Base-by-base conservation (phyloP, 2,113 vertebrate genomes). In the Dissostichus mawsoni region DNA sequence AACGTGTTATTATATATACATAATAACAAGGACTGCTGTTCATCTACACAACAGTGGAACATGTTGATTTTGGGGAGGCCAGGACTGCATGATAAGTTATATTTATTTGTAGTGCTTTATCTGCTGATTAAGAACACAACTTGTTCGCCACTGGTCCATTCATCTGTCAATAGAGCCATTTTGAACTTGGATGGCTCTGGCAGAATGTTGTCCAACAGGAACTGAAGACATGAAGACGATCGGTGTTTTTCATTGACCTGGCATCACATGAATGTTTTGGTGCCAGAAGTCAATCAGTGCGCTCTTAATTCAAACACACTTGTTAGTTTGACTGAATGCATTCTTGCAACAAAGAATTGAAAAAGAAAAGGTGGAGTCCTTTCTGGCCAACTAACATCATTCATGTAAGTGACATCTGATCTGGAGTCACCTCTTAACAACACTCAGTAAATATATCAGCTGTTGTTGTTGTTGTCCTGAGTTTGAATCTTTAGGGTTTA, bases 351-450 rank as follows among this genome's bases (percentile, higher is more conserved):
- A 72, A 68, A 45, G 8, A 36, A 9, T 45, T 8, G 2, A 61
- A 45, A 70, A 53, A 9, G 2, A 5, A 1, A 58, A 29, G 16
- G 57, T 3, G n/a, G 45, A 25, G 6, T 44, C 18, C 1, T 41
- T 10, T 17, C 18, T 8, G 13, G 4, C 2, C 11, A 2, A 7
- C 9, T 0, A 1, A 72, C 11, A 20, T 3, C 23, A 3, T 23
- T n/a, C 58, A 18, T 25, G 8, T 36, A 1, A 16, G 25, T 47
- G 36, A 62, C 2, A 11, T 4, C 11, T 23, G 16, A 8, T 5
- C 2, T 23, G 20, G 8, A 6, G 63, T 96, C 36, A 56, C 18
- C 2, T 55, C 8, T 57, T 4, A 20, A 20, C 1, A 20, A 20
- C 1, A 20, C 20, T 20, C 20, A 20, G 20, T 20, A 1, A 20